Evolutionary conservation across 1,140 invertebrate species (phyloP).

Genomic region (Megalonaias nervosa): DNA sequence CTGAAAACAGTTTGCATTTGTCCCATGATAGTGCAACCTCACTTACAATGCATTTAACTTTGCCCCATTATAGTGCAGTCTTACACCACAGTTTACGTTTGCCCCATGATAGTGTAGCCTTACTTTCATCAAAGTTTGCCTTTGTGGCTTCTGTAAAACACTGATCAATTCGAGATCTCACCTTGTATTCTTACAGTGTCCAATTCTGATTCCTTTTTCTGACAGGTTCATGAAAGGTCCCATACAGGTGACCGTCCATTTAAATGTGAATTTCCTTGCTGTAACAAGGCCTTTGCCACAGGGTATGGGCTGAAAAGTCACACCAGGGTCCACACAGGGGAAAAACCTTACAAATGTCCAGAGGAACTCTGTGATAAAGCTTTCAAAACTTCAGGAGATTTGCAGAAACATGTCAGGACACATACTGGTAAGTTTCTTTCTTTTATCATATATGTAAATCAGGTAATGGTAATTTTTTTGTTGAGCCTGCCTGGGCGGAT

Average conservation of each 20-base stretch:
- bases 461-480: too few relatives aligned
- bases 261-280: conserved; percentile 75
- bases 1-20: too few relatives aligned
- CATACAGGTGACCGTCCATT: conserved; percentile 83
- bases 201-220: background rate
- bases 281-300: conserved; percentile 80
- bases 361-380: conserved; percentile 76
- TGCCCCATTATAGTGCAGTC: too few relatives aligned
- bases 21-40: too few relatives aligned
- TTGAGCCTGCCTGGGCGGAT: too few relatives aligned
- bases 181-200: background rate
- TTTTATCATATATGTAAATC: too few relatives aligned
- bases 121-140: too few relatives aligned
- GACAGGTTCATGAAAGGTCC: conserved; percentile 81
- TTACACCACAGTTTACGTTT: too few relatives aligned
- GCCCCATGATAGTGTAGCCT: too few relatives aligned
- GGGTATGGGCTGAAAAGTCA: conserved; percentile 81
- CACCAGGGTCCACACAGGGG: conserved; percentile 80
- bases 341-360: conserved; percentile 80
- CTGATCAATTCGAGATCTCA: background rate
- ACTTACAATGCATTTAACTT: too few relatives aligned
- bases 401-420: conserved; percentile 80
- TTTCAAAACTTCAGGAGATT: conserved; percentile 81
- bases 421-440: conserved; percentile 76
- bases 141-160: background rate